Evolutionary conservation across 2,113 vertebrate species (phyloP).

Genomic region (Xenopus borealis): DNA sequence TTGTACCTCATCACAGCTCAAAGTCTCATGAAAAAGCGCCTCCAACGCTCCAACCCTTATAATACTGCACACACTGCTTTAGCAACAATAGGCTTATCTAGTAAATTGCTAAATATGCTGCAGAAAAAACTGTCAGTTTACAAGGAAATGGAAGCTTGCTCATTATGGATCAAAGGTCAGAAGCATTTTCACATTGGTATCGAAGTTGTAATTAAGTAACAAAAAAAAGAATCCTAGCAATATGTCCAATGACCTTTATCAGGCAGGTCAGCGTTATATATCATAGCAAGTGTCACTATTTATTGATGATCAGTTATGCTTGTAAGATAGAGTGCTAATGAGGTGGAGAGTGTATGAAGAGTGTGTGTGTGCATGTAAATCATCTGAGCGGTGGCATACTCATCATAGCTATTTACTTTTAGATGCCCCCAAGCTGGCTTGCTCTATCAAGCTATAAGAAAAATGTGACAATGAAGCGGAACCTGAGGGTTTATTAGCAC

Average conservation of each 20-base stretch:
- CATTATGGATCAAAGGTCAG: conserved; percentile 25
- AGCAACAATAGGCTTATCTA: too few relatives aligned
- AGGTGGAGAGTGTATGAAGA: conserved; percentile 17
- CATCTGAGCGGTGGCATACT: not conserved
- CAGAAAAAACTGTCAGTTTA: not conserved
- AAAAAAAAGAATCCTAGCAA: conserved; percentile 10
- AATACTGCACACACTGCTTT: not conserved
- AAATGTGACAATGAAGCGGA: not conserved
- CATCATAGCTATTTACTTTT: conserved; percentile 9
- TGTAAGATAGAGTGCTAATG: conserved; percentile 27
- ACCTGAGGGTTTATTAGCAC: not conserved
- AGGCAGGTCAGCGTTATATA: conserved; percentile 1
- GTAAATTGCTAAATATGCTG: not conserved
- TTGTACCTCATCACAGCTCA: too few relatives aligned
- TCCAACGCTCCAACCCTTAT: not conserved
- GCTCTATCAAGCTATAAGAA: not conserved
- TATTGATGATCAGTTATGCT: conserved; percentile 16
- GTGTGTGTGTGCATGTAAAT: conserved; percentile 11
- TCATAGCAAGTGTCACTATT: conserved; percentile 16
- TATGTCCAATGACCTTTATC: conserved; percentile 16
- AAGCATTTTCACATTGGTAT: conserved; percentile 4
- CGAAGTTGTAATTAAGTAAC: conserved; percentile 8
- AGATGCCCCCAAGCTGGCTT: not conserved
- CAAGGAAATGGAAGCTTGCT: not conserved
- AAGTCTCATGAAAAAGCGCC: not conserved